Conservation (phyloP, 2,113 vertebrate species). For the Ptilonorhynchus violaceus region DNA sequence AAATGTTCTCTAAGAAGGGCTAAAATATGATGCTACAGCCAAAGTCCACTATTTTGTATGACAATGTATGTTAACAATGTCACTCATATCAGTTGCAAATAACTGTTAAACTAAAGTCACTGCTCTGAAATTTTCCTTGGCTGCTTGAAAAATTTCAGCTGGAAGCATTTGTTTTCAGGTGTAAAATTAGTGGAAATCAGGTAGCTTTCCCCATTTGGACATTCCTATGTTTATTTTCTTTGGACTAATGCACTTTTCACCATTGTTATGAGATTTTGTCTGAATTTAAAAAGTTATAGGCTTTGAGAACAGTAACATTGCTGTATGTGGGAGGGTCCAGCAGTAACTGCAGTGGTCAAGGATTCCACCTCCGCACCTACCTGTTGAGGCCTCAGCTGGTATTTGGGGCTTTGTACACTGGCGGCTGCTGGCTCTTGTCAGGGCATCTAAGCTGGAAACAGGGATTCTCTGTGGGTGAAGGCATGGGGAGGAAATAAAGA, state of each 20-base stretch:
- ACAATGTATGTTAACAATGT: not conserved
- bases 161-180: not conserved
- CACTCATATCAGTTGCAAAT: not conserved
- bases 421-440: fast-evolving
- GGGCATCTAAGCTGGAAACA: not conserved
- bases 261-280: not conserved
- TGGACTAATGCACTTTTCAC: not conserved
- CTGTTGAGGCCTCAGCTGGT: not conserved
- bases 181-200: not conserved
- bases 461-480: not conserved
- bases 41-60: not conserved
- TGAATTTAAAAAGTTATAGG: not conserved
- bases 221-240: not conserved
- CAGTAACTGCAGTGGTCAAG: not conserved
- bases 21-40: not conserved
- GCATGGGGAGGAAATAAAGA: no score
- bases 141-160: not conserved
- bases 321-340: not conserved
- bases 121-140: not conserved
- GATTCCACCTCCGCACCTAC: not conserved
- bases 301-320: not conserved
- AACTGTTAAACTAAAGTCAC: not conserved
- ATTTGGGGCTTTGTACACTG: not conserved
- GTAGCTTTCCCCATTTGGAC: not conserved
- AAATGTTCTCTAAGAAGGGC: not conserved